phyloP scores from a whole-genome alignment of 2,113 vertebrate species.

The Mesitornis unicolor region DNA sequence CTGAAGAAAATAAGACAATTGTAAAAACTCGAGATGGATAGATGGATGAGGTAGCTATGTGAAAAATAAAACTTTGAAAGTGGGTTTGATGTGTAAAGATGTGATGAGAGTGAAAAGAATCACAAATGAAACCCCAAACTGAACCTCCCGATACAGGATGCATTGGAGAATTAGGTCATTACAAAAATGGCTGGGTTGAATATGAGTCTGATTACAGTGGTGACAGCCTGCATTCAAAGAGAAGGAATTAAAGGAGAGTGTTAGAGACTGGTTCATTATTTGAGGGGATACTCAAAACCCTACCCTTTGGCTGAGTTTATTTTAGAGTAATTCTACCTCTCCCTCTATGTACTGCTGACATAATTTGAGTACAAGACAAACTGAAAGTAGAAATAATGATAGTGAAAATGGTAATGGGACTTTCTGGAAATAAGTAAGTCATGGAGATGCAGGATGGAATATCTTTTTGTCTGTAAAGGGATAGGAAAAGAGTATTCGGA shows the following conservation, averaged over 20 bases:
- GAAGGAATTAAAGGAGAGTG: neutral
- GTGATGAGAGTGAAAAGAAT: neutral
- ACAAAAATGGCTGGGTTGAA: constrained; percentile 22
- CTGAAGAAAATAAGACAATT: neutral
- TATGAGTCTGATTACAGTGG: constrained; percentile 37
- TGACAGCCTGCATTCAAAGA: neutral
- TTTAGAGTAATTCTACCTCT: neutral
- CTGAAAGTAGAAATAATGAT: neutral
- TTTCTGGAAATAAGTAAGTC: neutral
- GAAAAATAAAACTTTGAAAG: neutral
- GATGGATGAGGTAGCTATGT: neutral
- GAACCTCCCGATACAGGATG: neutral
- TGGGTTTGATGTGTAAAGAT: neutral
- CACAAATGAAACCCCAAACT: neutral
- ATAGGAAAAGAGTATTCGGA: neutral
- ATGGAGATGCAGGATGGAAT: neutral
- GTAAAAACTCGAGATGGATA: neutral
- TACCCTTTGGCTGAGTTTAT: neutral
- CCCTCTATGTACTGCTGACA: neutral
- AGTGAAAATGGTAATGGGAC: neutral
- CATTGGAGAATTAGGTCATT: neutral
- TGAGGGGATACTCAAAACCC: neutral
- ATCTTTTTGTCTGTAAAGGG: neutral
- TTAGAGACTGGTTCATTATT: neutral
- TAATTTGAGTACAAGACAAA: neutral